phyloP scores from a whole-genome alignment of 1,140 invertebrate species.

The Drosophila ficusphila region DNA sequence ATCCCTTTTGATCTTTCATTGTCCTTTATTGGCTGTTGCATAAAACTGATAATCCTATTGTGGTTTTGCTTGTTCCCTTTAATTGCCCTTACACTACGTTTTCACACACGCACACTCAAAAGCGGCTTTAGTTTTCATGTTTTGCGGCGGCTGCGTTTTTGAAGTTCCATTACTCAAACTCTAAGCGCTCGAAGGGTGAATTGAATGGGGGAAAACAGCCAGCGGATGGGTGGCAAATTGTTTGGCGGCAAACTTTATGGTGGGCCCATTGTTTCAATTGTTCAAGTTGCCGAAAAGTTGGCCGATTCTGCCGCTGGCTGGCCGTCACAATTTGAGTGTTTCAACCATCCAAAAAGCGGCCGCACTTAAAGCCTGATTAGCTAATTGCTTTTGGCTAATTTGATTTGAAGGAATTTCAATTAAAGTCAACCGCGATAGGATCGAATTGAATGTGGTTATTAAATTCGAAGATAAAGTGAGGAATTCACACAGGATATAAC shows the following conservation, averaged over 20 bases:
- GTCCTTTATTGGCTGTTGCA: constrained; percentile 59
- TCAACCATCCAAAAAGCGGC: constrained; percentile 15
- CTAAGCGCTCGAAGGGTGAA: constrained; percentile 44
- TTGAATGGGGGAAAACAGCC: constrained; percentile 13
- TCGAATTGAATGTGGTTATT: constrained; percentile 19
- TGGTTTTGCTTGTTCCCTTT: constrained; percentile 61
- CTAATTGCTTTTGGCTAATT: constrained; percentile 61
- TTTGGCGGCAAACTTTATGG: constrained; percentile 59
- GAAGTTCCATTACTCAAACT: constrained; percentile 78
- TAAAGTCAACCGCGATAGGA: constrained; percentile 42
- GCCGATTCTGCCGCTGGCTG: constrained; percentile 21
- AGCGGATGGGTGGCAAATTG: constrained; percentile 29
- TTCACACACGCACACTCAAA: constrained; percentile 41
- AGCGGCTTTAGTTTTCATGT: constrained; percentile 75
- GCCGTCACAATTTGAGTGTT: constrained; percentile 40
- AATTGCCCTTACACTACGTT: constrained; percentile 60
- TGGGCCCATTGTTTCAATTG: constrained; percentile 71
- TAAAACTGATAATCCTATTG: constrained; percentile 75
- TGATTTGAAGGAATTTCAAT: constrained; percentile 57
- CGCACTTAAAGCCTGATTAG: constrained; percentile 61
- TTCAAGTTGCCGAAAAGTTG: constrained; percentile 61
- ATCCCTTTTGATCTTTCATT: constrained; percentile 53
- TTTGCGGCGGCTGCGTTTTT: constrained; percentile 76
- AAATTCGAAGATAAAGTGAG: not conserved
- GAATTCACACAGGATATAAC: too few relatives aligned